phyloP scores from a whole-genome alignment of 1,140 invertebrate genomes.

The Matsumurasca onukii region DNA sequence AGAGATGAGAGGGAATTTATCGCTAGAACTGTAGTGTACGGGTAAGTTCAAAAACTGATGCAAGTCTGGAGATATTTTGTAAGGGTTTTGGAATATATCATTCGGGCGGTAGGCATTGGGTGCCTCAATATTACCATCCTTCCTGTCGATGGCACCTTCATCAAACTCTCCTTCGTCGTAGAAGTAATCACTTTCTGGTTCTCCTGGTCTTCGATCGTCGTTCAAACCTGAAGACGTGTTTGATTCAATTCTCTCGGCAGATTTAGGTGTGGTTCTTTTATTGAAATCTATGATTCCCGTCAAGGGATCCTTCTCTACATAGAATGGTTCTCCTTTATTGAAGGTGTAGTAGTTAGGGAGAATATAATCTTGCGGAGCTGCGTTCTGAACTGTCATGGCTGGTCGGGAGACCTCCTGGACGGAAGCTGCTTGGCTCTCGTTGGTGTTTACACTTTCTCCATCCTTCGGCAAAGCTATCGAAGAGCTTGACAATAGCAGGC shows the following conservation, averaged over 20 bases:
- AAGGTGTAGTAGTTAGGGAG: constrained; percentile 52
- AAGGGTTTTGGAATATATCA: constrained; percentile 49
- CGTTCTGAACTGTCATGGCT: constrained; percentile 38
- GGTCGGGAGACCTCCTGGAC: constrained; percentile 38
- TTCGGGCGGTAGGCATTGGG: constrained; percentile 47
- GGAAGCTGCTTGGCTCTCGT: constrained; percentile 25
- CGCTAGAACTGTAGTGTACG: constrained; percentile 60
- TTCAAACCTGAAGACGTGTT: constrained; percentile 29
- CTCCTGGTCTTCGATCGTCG: constrained; percentile 28
- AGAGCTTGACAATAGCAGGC: background rate
- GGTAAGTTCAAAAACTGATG: constrained; percentile 71
- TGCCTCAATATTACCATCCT: constrained; percentile 48
- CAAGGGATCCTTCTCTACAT: constrained; percentile 64
- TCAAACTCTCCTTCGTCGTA: constrained; percentile 45
- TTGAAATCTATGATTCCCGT: constrained; percentile 53
- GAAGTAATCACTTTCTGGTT: constrained; percentile 29
- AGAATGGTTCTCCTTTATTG: constrained; percentile 69
- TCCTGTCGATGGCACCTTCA: constrained; percentile 49
- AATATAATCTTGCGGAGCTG: constrained; percentile 23
- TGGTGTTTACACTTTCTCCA: constrained; percentile 9
- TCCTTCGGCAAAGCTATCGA: constrained; percentile 4
- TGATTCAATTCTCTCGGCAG: constrained; percentile 24
- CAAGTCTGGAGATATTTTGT: constrained; percentile 56
- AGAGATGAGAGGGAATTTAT: constrained; percentile 66
- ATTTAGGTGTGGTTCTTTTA: constrained; percentile 39